phyloP scores from a whole-genome alignment of 1,140 invertebrate genomes.

The Physella acuta region DNA sequence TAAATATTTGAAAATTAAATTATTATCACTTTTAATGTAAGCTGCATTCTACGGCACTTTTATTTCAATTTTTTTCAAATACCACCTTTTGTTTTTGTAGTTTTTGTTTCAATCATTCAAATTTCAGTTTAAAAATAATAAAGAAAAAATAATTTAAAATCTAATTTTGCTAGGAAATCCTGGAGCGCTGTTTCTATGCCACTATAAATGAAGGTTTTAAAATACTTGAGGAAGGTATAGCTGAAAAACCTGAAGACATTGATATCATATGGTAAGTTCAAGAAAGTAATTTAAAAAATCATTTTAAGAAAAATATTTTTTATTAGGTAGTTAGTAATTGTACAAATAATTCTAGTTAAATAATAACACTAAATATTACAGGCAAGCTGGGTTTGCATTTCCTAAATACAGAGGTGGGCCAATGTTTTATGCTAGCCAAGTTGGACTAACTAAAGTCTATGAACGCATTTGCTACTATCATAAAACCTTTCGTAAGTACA shows the following conservation, averaged over 20 bases:
- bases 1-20: too few relatives aligned
- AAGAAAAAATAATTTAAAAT: background rate
- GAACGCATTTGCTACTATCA: constrained; percentile 48
- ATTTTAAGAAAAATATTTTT: too few relatives aligned
- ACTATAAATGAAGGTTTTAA: constrained; percentile 58
- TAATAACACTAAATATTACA: constrained; percentile 17
- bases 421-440: constrained; percentile 49
- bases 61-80: background rate
- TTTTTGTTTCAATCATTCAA: background rate
- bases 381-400: constrained; percentile 47
- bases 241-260: constrained; percentile 48
- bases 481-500: constrained; percentile 45
- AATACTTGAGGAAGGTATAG: constrained; percentile 54
- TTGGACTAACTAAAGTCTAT: constrained; percentile 46
- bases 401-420: constrained; percentile 51
- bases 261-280: constrained; percentile 49
- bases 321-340: too few relatives aligned
- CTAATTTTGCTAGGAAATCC: constrained; percentile 47
- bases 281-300: background rate
- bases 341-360: background rate
- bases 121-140: background rate
- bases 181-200: constrained; percentile 51
- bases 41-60: background rate
- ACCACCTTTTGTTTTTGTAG: background rate
- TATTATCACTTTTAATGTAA: too few relatives aligned